A percentile compares a stretch with the other conserved stretches of the same genome.
Conservation (phyloP, 2,888 invertebrate genomes). For the Leptopilina syphax region DNA sequence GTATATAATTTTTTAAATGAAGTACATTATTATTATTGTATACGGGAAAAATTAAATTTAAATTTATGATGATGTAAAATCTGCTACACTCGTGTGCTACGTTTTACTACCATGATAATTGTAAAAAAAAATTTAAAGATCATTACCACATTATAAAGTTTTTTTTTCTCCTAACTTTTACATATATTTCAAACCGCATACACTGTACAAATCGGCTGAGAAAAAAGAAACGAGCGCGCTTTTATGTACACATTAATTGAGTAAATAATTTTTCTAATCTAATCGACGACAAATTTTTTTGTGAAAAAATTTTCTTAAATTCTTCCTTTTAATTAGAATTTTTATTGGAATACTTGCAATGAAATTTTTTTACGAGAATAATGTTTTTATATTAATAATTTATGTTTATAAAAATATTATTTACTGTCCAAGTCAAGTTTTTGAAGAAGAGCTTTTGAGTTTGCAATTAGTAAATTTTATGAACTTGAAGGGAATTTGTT, state of each 20-base stretch:
- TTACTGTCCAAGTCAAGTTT: too few relatives aligned
- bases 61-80: background rate
- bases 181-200: background rate
- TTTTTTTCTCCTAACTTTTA: background rate
- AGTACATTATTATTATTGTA: background rate
- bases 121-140: constrained; percentile 28
- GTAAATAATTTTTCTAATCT: constrained; percentile 8
- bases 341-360: too few relatives aligned
- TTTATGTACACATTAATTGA: constrained; percentile 7
- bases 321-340: too few relatives aligned
- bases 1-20: background rate
- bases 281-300: background rate
- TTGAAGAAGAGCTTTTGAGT: too few relatives aligned
- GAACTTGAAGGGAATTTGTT: too few relatives aligned
- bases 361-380: too few relatives aligned
- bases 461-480: too few relatives aligned
- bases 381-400: too few relatives aligned
- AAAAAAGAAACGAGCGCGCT: background rate
- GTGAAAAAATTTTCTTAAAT: too few relatives aligned
- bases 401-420: too few relatives aligned
- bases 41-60: background rate
- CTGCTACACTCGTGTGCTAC: background rate
- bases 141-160: constrained; percentile 5
- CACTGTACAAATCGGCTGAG: background rate
- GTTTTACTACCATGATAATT: background rate